These are phyloP conservation scores for Orycteropus afer DNA, from an alignment of 2,113 vertebrate species.

Conservation along the genomic window DNA sequence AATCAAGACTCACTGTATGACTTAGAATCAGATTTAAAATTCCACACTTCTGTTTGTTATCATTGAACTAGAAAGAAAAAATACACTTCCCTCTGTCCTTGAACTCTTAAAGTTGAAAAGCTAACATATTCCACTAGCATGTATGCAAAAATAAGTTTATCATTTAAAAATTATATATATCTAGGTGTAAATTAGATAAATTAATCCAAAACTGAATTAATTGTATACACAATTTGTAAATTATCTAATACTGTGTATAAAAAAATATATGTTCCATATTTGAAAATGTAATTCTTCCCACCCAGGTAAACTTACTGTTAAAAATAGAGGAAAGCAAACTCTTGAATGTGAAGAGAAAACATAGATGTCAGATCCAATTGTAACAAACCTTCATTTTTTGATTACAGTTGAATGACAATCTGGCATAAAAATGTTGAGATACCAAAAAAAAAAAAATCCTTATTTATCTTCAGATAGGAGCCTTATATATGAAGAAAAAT, in stretches of 20 bases:
- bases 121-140: background rate
- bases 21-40: slow-evolving; percentile 66
- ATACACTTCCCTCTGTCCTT: slow-evolving; percentile 51
- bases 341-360: background rate
- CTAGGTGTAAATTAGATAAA: background rate
- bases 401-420: background rate
- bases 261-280: background rate
- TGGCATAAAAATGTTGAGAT: background rate
- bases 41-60: slow-evolving; percentile 41
- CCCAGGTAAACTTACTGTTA: background rate
- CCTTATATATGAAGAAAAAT: background rate
- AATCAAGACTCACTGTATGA: slow-evolving; percentile 64
- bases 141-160: background rate
- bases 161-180: slow-evolving; percentile 29
- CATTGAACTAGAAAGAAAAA: slow-evolving; percentile 43
- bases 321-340: background rate
- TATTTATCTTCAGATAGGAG: background rate
- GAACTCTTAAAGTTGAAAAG: slow-evolving; percentile 55
- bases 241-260: background rate
- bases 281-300: background rate
- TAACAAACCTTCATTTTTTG: background rate
- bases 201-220: background rate
- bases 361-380: background rate
- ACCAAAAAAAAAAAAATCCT: background rate
- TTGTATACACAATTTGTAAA: background rate